A percentile compares a stretch with the other conserved stretches of the same genome.
Conservation (phyloP, 2,113 vertebrate species). For the Arothron firmamentum region DNA sequence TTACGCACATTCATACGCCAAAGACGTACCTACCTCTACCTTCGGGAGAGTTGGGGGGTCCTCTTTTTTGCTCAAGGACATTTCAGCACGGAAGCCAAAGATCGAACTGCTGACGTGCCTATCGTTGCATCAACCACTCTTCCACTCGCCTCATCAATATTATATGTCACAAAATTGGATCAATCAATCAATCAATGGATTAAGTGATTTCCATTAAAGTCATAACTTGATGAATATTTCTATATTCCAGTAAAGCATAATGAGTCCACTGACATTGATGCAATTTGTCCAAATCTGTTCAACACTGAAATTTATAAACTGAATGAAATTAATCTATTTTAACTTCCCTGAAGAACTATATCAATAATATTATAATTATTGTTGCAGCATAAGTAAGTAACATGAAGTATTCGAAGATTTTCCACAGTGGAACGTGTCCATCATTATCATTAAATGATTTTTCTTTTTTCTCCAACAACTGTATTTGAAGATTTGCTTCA, state of each 20-base stretch:
- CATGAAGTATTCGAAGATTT: conserved; percentile 8
- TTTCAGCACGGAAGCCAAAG: too few species aligned
- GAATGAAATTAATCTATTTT: conserved; percentile 11
- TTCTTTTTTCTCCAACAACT: not conserved
- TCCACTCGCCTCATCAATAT: too few species aligned
- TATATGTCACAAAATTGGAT: too few species aligned
- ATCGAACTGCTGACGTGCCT: too few species aligned
- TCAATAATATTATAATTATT: conserved; percentile 36
- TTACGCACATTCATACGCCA: too few species aligned
- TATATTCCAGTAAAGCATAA: not conserved
- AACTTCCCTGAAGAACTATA: conserved; percentile 17
- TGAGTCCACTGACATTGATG: not conserved
- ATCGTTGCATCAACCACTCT: too few species aligned
- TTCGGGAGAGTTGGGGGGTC: too few species aligned
- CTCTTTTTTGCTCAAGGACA: too few species aligned
- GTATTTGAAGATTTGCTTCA: conserved; percentile 8
- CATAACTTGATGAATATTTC: not conserved
- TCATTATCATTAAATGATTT: conserved; percentile 5
- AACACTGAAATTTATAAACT: not conserved
- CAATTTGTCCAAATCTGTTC: not conserved
- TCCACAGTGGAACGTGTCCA: conserved; percentile 18
- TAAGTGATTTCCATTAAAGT: too few species aligned
- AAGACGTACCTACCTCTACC: too few species aligned
- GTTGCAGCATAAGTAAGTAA: conserved; percentile 15
- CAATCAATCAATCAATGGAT: too few species aligned